These are phyloP conservation scores for Drosophila neotestacea DNA, from an alignment of 2,888 invertebrate species.

Conservation along the genomic window DNA sequence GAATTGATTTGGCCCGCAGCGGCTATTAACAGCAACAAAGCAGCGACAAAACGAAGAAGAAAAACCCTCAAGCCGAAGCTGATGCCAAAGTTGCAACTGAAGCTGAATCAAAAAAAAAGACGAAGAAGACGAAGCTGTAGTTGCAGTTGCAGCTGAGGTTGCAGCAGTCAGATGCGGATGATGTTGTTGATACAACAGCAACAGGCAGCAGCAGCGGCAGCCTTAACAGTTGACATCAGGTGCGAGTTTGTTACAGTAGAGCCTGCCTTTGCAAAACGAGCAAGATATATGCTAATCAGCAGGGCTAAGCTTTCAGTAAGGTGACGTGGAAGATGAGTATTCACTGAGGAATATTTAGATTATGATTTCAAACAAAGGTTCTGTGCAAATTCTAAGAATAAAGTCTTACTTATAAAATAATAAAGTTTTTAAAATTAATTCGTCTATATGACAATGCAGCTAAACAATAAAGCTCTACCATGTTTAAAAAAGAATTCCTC, in stretches of 20 bases:
- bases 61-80: slow-evolving; percentile 18
- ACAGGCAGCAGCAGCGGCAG: slow-evolving; percentile 14
- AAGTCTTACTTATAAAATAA: too few relatives aligned
- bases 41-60: slow-evolving; percentile 42
- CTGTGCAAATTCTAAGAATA: too few relatives aligned
- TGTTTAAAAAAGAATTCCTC: too few relatives aligned
- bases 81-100: not conserved
- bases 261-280: not conserved
- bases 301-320: not conserved
- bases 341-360: too few relatives aligned
- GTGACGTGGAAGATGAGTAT: too few relatives aligned
- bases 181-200: slow-evolving; percentile 39
- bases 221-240: slow-evolving; percentile 56
- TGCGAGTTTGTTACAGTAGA: slow-evolving; percentile 40
- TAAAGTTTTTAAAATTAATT: too few relatives aligned
- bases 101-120: not conserved
- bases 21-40: slow-evolving; percentile 71
- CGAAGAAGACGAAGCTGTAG: not conserved
- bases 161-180: slow-evolving; percentile 34
- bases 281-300: not conserved
- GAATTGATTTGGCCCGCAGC: slow-evolving; percentile 80
- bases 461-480: too few relatives aligned
- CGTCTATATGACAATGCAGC: too few relatives aligned
- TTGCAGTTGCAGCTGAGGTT: not conserved
- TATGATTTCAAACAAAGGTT: too few relatives aligned